Percentiles rank a stretch among this genome's conserved stretches.
Evolutionary conservation across 2,113 vertebrate genomes (phyloP).

Genomic region (Neogobius melanostomus): DNA sequence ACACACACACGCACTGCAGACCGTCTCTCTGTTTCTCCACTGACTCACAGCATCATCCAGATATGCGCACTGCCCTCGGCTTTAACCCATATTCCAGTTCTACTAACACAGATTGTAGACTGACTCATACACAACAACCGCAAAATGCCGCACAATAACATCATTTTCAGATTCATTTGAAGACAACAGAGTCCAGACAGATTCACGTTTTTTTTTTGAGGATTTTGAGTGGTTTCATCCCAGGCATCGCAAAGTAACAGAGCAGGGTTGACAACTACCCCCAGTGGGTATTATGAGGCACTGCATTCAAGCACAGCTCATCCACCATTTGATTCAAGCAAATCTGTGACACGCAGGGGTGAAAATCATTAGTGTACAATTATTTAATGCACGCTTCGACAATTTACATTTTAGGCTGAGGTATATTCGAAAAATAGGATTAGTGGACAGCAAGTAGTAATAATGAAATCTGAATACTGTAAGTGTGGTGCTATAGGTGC

Average conservation of each 20-base stretch:
- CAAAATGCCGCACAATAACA: slow-evolving; percentile 53
- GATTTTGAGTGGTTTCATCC: not conserved
- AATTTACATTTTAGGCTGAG: no score
- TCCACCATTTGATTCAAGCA: no score
- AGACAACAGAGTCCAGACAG: no score
- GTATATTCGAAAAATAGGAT: no score
- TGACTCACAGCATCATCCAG: slow-evolving; percentile 22
- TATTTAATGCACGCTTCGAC: not conserved
- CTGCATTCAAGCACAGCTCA: not conserved
- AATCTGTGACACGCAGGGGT: not conserved
- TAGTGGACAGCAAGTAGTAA: no score
- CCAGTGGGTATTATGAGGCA: not conserved
- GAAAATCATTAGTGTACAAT: not conserved
- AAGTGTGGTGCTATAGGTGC: no score
- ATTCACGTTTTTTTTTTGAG: no score
- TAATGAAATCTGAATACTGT: no score
- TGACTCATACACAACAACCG: slow-evolving; percentile 42
- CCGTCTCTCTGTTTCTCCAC: slow-evolving; percentile 10
- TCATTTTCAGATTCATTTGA: not conserved
- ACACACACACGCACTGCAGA: slow-evolving; percentile 1
- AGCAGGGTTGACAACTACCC: not conserved
- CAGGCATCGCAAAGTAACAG: not conserved
- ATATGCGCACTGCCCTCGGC: slow-evolving; percentile 32
- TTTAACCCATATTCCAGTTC: slow-evolving; percentile 54
- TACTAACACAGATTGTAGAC: slow-evolving; percentile 60